Base-by-base conservation (phyloP, 2,888 invertebrate genomes). In the Gasteruption jaculator region DNA sequence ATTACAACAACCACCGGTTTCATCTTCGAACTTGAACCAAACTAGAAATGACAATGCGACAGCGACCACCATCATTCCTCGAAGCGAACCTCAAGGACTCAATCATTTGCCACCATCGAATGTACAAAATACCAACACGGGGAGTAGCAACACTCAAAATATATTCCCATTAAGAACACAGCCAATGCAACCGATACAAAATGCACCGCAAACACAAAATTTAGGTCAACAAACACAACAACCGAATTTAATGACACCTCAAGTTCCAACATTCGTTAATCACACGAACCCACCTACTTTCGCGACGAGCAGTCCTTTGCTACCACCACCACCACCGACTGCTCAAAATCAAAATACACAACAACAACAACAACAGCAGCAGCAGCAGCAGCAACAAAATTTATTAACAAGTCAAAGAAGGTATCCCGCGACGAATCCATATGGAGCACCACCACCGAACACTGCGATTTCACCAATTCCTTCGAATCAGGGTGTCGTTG, bases 341-440 rank as follows among this genome's bases (percentile, higher is more conserved):
- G 19, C 39, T 18, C 50, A 45, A 31, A 53, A 31, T 36, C 49
- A 48, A 38, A 48, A 45, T 29, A 14, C 40, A 11, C 52, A 43
- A 29, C 39, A 33, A 37, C 48, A 38, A 25, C 43, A 48, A 26
- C 38, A 36, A 15, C 31, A 33, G 31, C 53, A 46, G 27, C 32
- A 25, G 12, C 31, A 29, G 10, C 12, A 30, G 22, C 41, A 42
- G 27, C 34, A 35, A 7, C 31, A 32, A 32, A 37, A 35, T 22
- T 15, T 36, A 26, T 35, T 59, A 48, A 40, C 55, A 54, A 60
- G 61, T 53, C 64, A 62, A 50, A 56, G 57, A 46, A 61, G 56
- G 41, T 61, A 65, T 49, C 54, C 58, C 2, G n/a, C n/a, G n/a
- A 57, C 53, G 29, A 43, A 44, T 38, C 37, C 38, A 18, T 57